Evolutionary conservation across 2,797 vertebrate genomes (phyloP), one percentile per base, ranked within the genome.

Genomic region (Hybognathus amarus): DNA sequence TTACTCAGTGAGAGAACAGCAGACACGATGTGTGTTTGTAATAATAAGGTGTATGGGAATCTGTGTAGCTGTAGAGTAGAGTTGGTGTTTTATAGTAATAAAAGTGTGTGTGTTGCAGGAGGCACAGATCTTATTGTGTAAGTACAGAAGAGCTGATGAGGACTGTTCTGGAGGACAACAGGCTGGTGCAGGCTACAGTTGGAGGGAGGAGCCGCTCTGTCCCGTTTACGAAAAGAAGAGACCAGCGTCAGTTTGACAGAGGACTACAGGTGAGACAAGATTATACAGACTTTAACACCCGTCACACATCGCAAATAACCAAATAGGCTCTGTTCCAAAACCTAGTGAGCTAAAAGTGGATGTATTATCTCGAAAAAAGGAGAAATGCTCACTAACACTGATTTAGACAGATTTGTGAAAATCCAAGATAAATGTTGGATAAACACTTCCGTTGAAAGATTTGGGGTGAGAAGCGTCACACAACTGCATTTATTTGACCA

Each of bases 161-260:
- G 38, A 93, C 86, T 0, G 92, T 98, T 59, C 93, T 99, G 1
- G 94, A 95, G 15, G 96, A 98, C 0, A 71, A 90, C 0, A 92
- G 89, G 82, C 91, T 99, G 91, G 94, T 95, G 74, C 94, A n/a
- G 92, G 85, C 89, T 98, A 63, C 97, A 98, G 90, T 91, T 95
- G 90, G 97, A 97, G 83, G 97, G 97, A 2, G 96, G 95, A 66
- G 93, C 94, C 0, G 93, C 94, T 1, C 89, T 98, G 87, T 95
- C 95, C 0, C 90, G 94, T 77, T 93, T 99, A 59, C 94, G 95
- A 77, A 96, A 96, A 84, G 96, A 97, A 68, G 95, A 95, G 30
- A 92, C 93, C 45, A 91, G 91, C 22, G 89, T 95, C 56, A 88
- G 89, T 0, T 87, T 89, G 83, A 95, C 94, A 0, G 94, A 92